Evolutionary conservation across 2,113 vertebrate genomes (phyloP), one percentile per base, ranked within the genome.

Genomic region (Psammodynastes pulverulentus): DNA sequence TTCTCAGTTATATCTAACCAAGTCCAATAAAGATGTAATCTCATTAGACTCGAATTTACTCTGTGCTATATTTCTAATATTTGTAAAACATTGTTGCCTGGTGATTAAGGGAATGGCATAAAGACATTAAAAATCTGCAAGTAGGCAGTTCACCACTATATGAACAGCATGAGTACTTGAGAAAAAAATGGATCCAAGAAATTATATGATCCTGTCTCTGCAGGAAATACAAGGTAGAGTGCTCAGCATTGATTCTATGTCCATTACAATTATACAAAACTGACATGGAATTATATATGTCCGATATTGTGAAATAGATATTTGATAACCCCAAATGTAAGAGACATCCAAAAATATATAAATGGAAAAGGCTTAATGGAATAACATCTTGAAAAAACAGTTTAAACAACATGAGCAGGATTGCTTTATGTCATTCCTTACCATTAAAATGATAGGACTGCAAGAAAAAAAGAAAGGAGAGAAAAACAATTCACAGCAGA

Each of bases 401-500:
- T 84, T 93, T 86, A 91, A 95, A 92, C 48, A 86, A 94, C 94
- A 94, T 89, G 92, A 95, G 94, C 91, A 52, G 62, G 95, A 97
- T 92, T 95, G 51, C 91, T 96, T 96, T 95, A 79, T 93, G 94
- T 95, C 84, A 95, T 95, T 93, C 88, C 49, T 96, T 95, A 56
- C 54, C 96, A 88, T 96, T 96, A 95, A 91, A 92, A 94, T 91
- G 92, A 94, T 0, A 0, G 92, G 94, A 91, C 84, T 90, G 93
- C 3, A 34, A 92, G 54, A 89, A 91, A 92, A 88, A 93, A 94
- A 26, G 51, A 93, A 94, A 23, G 52, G 79, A 86, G 56, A 90
- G 54, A 92, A 94, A 96, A 94, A 97, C 96, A 97, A 95, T 93
- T 94, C 89, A 95, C 95, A 97, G 96, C 97, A 98, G 97, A 98